These are phyloP conservation scores for Anadara kagoshimensis DNA, from an alignment of 1,140 invertebrate genomes.

Conservation along the genomic window DNA sequence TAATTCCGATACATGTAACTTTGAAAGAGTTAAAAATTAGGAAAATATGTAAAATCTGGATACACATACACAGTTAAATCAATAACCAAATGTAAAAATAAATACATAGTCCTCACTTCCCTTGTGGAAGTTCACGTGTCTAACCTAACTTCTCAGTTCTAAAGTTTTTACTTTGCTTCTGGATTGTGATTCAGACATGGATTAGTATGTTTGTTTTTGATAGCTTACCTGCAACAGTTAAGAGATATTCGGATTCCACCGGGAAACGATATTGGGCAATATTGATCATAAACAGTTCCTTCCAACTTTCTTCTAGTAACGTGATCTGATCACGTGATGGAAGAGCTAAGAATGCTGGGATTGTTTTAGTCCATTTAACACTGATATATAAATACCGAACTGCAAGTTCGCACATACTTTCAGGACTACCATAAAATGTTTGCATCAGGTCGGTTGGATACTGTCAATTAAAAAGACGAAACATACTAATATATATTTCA, in stretches of 20 bases:
- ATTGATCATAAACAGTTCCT: conserved; percentile 92
- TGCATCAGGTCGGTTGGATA: conserved; percentile 69
- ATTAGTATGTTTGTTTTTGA: no score
- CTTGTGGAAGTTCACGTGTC: no score
- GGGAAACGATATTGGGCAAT: conserved; percentile 89
- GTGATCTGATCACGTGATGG: conserved; percentile 85
- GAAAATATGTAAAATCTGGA: no score
- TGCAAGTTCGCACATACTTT: conserved; percentile 85
- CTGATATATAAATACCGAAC: conserved; percentile 92
- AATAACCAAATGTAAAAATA: no score
- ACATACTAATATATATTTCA: background rate
- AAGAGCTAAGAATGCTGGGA: conserved; percentile 84
- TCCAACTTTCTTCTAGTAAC: conserved; percentile 92
- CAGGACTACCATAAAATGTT: conserved; percentile 76
- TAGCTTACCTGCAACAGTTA: conserved; percentile 75
- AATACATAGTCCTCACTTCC: no score
- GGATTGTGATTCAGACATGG: no score
- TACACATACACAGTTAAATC: no score
- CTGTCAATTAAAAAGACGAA: conserved; percentile 51
- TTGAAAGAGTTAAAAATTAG: no score
- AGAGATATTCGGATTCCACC: conserved; percentile 81
- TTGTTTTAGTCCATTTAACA: conserved; percentile 88
- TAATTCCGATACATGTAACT: no score
- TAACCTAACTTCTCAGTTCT: no score
- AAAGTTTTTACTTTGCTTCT: no score